Evolutionary conservation across 2,113 vertebrate species (phyloP), one percentile per base, ranked within the genome.

Genomic region (Callorhinus ursinus): DNA sequence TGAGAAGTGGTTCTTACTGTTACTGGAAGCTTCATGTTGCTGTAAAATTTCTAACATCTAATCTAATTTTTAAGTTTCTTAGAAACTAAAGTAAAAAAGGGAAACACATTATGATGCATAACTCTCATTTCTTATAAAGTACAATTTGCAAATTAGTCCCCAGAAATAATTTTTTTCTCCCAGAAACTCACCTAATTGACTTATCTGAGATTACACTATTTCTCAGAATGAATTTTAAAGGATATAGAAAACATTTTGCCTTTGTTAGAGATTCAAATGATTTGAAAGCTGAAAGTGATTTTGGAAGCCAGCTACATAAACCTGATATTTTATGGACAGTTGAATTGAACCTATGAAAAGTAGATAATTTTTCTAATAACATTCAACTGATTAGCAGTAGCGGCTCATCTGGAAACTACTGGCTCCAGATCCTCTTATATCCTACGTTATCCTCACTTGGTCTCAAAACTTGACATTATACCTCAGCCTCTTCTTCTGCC

Each of bases 91-190:
- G 28, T 85, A 94, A 72, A 86, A 72, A 88, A n/a, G 9, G 18
- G 22, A 84, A 93, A 85, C 2, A 67, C 1, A 59, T 49, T 80
- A 93, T 55, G 18, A 55, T 97, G 21, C 11, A 61, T 69, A 92
- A n/a, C 11, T 96, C 92, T 82, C 6, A 89, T 86, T 74, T 93
- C 14, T 74, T 95, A 53, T 59, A 57, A 97, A 82, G 7, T 92
- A 39, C 24, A 93, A 83, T 74, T 87, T 92, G 7, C 67, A 97
- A 97, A 90, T 94, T 94, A 87, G 53, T 92, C 49, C 49, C 24
- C 24, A 51, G 28, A 85, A 91, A 80, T 90, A 65, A 11, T n/a
- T 67, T 94, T 90, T 74, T 94, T 57, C 39, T 81, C 28, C 9
- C 5, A 83, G 77, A 91, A 91, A 88, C 14, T 57, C 5, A 77